These are phyloP conservation scores for Tenthredo distinguenda DNA, from an alignment of 2,888 invertebrate genomes.

Conservation along the genomic window DNA sequence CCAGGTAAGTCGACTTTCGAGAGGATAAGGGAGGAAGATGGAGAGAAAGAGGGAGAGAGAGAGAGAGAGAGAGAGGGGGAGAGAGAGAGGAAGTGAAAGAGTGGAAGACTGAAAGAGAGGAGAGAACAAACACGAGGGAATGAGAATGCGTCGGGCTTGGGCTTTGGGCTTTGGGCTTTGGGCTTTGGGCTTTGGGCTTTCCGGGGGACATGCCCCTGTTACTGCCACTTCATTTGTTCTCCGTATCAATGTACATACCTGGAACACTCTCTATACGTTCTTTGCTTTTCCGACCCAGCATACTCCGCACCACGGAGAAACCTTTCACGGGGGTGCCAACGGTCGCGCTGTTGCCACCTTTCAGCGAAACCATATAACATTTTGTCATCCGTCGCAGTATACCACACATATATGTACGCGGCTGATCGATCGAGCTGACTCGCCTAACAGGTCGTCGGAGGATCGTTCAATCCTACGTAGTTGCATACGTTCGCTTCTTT, in stretches of 20 bases:
- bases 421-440: slow-evolving; percentile 36
- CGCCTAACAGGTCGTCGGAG: slow-evolving; percentile 19
- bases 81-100: no score
- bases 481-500: not conserved
- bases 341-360: slow-evolving; percentile 42
- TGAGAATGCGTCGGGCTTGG: not conserved
- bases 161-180: slow-evolving; percentile 22
- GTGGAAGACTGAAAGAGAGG: not conserved
- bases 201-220: not conserved
- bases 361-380: slow-evolving; percentile 35
- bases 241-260: not conserved
- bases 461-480: slow-evolving; percentile 1
- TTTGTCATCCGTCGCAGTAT: slow-evolving; percentile 3
- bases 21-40: not conserved
- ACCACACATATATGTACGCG: not conserved
- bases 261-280: not conserved
- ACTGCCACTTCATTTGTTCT: not conserved
- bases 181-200: not conserved
- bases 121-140: not conserved
- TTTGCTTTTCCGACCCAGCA: slow-evolving; percentile 31
- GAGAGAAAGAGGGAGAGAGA: no score
- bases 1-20: slow-evolving; percentile 72
- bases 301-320: not conserved
- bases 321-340: slow-evolving; percentile 38
- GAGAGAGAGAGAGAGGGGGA: no score